Evolutionary conservation across 2,797 vertebrate species (phyloP), one percentile per base, ranked within the genome.

Genomic region (Pipistrellus pipistrellus): DNA sequence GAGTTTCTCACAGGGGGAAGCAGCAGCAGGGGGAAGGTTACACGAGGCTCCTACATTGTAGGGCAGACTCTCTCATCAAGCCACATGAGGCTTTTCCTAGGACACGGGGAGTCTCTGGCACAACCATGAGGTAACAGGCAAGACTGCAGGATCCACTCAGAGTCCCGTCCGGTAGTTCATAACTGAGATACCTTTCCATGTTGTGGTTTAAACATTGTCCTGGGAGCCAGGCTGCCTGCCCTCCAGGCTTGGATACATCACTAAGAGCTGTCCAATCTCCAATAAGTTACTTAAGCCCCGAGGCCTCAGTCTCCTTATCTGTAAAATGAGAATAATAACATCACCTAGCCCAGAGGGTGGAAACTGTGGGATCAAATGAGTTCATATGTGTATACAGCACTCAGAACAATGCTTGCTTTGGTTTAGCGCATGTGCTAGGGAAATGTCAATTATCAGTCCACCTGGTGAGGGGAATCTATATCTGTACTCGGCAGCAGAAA

Each of bases 131-230:
- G 59, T 59, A 12, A 15, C 21, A 80, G 48, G 57, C 2, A 0
- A 57, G 48, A 9, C 14, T 25, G 25, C 6, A 53, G 59, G 44
- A 20, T 55, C 38, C 8, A 46, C 0, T 38, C 21, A 8, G 57
- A 41, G 0, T 21, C 53, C 2, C 0, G 20, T 13, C 1, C 5
- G 84, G 59, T 55, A 32, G 21, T 10, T 68, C 6, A 44, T 4
- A 5, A 23, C 44, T 3, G n/a, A 66, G 4, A 48, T 25, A 3
- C 4, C 0, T 0, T 1, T 21, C 4, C 3, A 4, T 32, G 9
- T 6, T 32, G 20, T 23, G 32, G 14, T 25, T 35, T 9, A 51
- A 48, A 27, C 7, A 27, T 44, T 1, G 4, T 41, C 25, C 21
- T n/a, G 10, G 59, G 53, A 81, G 38, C 11, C n/a, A 93, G 30